A percentile compares a stretch with the other conserved stretches of the same genome.
Evolutionary conservation across 2,113 vertebrate genomes (phyloP).

Genomic region (Atlantisia rogersi): DNA sequence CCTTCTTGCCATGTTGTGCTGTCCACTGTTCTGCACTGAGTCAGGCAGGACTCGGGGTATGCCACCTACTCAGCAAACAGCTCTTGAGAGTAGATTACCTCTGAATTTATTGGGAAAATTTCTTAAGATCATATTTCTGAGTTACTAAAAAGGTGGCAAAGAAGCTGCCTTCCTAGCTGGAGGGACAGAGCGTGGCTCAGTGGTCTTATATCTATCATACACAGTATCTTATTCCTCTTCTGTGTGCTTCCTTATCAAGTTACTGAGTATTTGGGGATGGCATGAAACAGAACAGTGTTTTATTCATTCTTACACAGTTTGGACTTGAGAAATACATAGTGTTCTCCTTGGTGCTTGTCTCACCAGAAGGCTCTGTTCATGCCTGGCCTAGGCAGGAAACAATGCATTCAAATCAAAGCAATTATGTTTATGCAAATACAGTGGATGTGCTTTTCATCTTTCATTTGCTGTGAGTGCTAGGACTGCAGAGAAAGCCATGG

Average conservation of each 20-base stretch:
- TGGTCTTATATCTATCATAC: background rate
- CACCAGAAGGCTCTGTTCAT: background rate
- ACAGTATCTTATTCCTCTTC: no score
- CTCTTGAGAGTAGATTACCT: background rate
- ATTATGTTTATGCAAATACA: background rate
- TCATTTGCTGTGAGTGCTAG: background rate
- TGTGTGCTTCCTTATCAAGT: background rate
- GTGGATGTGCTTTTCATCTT: background rate
- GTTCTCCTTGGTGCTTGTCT: background rate
- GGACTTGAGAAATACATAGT: background rate
- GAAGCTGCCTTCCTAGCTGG: background rate
- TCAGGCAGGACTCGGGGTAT: background rate
- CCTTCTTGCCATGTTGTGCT: background rate
- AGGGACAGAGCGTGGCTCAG: background rate
- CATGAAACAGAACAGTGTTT: background rate
- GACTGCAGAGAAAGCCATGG: background rate
- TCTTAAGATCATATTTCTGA: background rate
- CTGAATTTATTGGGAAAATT: background rate
- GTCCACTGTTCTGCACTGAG: background rate
- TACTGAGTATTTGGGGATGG: background rate
- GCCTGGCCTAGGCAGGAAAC: background rate
- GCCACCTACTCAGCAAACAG: background rate
- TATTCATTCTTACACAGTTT: background rate
- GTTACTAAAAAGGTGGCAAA: background rate
- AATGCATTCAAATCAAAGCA: background rate